phyloP scores from a whole-genome alignment of 2,113 vertebrate genomes.

The Sylvicapra grimmia region DNA sequence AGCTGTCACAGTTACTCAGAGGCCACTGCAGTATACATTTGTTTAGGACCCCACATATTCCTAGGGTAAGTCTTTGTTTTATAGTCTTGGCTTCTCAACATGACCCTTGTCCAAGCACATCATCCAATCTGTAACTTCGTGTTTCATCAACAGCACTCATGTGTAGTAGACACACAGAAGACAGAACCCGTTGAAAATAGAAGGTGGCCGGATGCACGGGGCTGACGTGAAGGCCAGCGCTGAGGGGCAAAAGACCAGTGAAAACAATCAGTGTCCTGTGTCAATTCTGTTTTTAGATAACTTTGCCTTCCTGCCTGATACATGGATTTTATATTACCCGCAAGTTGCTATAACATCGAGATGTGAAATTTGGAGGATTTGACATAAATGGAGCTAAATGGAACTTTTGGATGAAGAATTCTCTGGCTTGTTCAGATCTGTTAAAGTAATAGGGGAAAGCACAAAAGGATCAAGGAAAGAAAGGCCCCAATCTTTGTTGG shows the following conservation, averaged over 20 bases:
- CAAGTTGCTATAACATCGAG: slow-evolving; percentile 69
- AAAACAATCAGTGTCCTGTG: slow-evolving; percentile 63
- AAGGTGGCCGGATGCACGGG: background rate
- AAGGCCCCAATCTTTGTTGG: slow-evolving; percentile 82
- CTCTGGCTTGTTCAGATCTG: slow-evolving; percentile 81
- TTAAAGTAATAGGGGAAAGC: slow-evolving; percentile 82
- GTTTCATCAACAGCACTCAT: slow-evolving; percentile 17
- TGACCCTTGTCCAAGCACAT: background rate
- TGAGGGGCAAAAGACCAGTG: slow-evolving; percentile 6
- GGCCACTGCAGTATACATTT: slow-evolving; percentile 13
- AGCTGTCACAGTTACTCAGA: background rate
- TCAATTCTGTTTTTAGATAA: slow-evolving; percentile 70
- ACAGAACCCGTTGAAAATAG: slow-evolving; percentile 26
- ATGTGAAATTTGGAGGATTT: slow-evolving; percentile 79
- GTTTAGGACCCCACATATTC: background rate
- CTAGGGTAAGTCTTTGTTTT: background rate
- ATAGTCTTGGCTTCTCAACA: slow-evolving; percentile 38
- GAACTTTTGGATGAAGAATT: slow-evolving; percentile 80
- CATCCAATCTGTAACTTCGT: slow-evolving; percentile 24
- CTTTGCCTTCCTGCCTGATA: slow-evolving; percentile 61
- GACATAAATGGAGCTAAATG: slow-evolving; percentile 80
- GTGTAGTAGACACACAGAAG: background rate
- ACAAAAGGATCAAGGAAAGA: slow-evolving; percentile 84
- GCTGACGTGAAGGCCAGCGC: slow-evolving; percentile 30
- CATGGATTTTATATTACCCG: slow-evolving; percentile 71